These are phyloP conservation scores for Bellardia bayeri DNA, from an alignment of 2,888 invertebrate genomes.

Conservation along the genomic window DNA sequence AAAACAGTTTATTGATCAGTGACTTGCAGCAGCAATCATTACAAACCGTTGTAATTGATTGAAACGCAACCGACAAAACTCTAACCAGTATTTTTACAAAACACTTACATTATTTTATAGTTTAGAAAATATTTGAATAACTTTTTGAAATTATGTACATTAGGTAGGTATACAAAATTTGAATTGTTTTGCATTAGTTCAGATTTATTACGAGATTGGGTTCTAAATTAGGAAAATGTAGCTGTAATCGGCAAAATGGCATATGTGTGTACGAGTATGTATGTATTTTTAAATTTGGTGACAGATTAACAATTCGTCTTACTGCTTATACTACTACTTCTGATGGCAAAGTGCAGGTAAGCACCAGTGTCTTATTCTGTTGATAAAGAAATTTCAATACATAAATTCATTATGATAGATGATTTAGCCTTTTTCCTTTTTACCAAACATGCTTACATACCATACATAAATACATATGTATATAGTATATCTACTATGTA, in stretches of 20 bases:
- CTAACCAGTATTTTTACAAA: background rate
- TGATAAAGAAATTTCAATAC: slow-evolving; percentile 42
- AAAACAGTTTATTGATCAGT: slow-evolving; percentile 34
- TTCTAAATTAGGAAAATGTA: no score
- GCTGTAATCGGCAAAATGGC: no score
- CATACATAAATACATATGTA: background rate
- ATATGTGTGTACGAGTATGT: no score
- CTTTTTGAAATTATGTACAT: background rate
- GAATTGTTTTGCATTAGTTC: background rate
- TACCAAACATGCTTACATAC: slow-evolving; percentile 18
- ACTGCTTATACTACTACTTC: background rate
- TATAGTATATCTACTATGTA: no score
- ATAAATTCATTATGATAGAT: slow-evolving; percentile 52
- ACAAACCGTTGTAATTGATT: slow-evolving; percentile 33
- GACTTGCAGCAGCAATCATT: background rate
- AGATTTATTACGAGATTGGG: no score
- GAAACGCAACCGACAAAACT: background rate
- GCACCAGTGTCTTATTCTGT: slow-evolving; percentile 4
- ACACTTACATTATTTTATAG: background rate
- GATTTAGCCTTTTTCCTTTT: slow-evolving; percentile 56
- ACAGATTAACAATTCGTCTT: background rate
- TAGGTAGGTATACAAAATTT: no score
- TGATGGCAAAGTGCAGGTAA: slow-evolving; percentile 42
- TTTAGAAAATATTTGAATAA: slow-evolving; percentile 7
- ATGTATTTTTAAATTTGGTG: background rate